Evolutionary conservation across 2,113 vertebrate genomes (phyloP), one percentile per base, ranked within the genome.

Genomic region (Nerophis lumbriciformis): DNA sequence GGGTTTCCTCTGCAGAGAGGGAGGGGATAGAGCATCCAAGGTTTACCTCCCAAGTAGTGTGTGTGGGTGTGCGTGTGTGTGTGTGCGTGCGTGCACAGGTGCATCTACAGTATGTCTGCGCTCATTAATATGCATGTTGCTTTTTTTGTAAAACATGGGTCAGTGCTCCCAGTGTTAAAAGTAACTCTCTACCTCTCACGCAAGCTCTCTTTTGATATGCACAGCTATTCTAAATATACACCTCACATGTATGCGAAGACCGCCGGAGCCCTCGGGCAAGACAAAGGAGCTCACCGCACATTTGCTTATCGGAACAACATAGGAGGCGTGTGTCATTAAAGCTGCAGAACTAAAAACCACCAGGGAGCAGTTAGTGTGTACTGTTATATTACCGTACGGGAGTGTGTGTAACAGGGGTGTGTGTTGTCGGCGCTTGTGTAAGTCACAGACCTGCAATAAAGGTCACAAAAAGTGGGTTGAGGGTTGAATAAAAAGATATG

Each of bases 141-240:
- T 42, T 53, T 64, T 75, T 55, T 59, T 67, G 15, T n/a, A 1
- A 6, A 64, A 44, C 59, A 55, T 13, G 45, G 71, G 6, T 68
- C 51, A 56, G 54, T 64, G 45, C n/a, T 49, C 63, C 36, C 48
- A 45, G 53, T 56, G 65, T 61, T 68, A 55, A 73, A 78, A 78
- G 75, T 59, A 65, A 28, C 65, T 73, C 56, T 58, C 68, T 59
- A 66, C 72, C 38, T 44, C 69, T 51, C 60, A 68, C 59, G 21
- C 57, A 44, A 37, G 60, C 71, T 52, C 65, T 69, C 67, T 49
- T 28, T 64, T 51, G 55, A 48, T 66, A 59, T 12, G 53, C 62
- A 59, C 56, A 58, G 37, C 67, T 37, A 42, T 66, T 82, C 77
- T 78, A 85, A 84, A 82, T 81, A 80, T 81, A 80, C 70, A 65